Evolutionary conservation across 2,888 invertebrate genomes (phyloP), one percentile per base, ranked within the genome.

Genomic region (Argyra leucocephala): DNA sequence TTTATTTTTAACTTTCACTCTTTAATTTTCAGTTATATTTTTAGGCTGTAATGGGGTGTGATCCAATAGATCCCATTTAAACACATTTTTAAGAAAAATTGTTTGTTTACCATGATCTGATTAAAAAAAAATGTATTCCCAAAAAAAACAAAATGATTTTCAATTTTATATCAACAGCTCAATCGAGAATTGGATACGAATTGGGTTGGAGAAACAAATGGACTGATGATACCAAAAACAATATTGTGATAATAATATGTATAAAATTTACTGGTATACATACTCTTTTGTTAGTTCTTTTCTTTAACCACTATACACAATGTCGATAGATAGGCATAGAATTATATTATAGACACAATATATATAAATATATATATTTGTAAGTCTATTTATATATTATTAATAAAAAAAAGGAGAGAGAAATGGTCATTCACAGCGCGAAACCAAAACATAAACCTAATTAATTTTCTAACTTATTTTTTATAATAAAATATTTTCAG

Each of bases 341-440:
- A n/a, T n/a, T n/a, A n/a, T n/a, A n/a, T n/a, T n/a, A n/a, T n/a
- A n/a, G n/a, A n/a, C n/a, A n/a, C n/a, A n/a, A n/a, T n/a, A n/a
- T n/a, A n/a, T n/a, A n/a, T n/a, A n/a, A n/a, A n/a, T n/a, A n/a
- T n/a, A n/a, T n/a, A n/a, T n/a, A n/a, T n/a, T n/a, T n/a, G n/a
- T n/a, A n/a, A n/a, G n/a, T n/a, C n/a, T n/a, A n/a, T n/a, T n/a
- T n/a, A n/a, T n/a, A n/a, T n/a, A n/a, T n/a, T n/a, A n/a, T n/a
- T n/a, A n/a, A n/a, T n/a, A n/a, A 48, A 48, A 48, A 15, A 48
- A 37, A 37, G 7, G 37, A 18, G 18, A 2, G 7, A 31, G 31
- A 48, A 48, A 48, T 48, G 48, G 48, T 48, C 48, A 48, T 48
- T 48, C 48, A 48, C 48, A 48, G 48, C 48, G 48, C 48, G 48